phyloP scores from a whole-genome alignment of 2,113 vertebrate species.

The Ameiurus melas region DNA sequence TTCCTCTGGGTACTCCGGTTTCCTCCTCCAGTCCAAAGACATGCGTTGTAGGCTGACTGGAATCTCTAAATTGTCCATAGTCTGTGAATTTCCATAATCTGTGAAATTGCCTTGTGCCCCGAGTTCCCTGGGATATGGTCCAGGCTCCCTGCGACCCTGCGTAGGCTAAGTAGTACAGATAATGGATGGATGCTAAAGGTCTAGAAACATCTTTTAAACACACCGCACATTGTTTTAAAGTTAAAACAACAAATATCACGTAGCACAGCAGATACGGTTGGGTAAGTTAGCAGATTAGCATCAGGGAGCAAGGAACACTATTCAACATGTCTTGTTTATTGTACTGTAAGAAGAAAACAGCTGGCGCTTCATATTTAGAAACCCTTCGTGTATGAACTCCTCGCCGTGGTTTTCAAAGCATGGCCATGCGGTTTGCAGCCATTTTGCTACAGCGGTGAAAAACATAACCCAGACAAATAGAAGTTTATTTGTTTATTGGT shows the following conservation, averaged over 20 bases:
- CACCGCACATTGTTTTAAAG: background rate
- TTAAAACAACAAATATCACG: background rate
- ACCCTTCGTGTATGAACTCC: background rate
- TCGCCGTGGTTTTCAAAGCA: background rate
- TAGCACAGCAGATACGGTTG: background rate
- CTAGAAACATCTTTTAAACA: background rate
- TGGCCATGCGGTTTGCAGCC: background rate
- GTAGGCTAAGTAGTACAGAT: too few species aligned
- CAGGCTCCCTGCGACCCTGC: too few species aligned
- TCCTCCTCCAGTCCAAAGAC: too few species aligned
- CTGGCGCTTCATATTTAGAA: background rate
- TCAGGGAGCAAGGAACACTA: background rate
- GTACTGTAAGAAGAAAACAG: background rate
- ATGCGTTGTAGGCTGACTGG: too few species aligned
- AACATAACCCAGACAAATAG: background rate
- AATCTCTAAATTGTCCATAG: too few species aligned
- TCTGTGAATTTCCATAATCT: too few species aligned
- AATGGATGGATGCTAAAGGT: too few species aligned
- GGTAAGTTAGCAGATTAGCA: background rate
- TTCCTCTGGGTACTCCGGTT: too few species aligned
- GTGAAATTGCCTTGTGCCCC: too few species aligned
- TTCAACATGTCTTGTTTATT: background rate
- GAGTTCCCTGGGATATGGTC: too few species aligned
- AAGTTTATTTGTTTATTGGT: background rate
- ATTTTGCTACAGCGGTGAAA: background rate